phyloP scores from a whole-genome alignment of 2,797 vertebrate genomes.

The Siniperca obscura region DNA sequence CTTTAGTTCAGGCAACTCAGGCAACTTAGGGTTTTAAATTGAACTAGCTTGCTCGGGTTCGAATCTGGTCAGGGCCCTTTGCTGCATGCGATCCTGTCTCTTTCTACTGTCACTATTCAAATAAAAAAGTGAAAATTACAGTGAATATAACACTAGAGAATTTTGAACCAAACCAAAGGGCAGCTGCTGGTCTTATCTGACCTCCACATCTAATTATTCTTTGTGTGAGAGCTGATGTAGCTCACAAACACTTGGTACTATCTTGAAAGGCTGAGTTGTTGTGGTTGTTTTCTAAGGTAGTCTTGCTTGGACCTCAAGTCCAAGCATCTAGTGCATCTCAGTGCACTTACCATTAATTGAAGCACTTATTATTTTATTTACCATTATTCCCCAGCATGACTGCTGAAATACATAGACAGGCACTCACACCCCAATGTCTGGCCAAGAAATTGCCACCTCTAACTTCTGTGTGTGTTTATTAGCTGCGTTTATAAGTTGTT shows the following conservation, averaged over 20 bases:
- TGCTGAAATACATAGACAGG: slow-evolving; percentile 7
- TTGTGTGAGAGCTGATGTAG: not conserved
- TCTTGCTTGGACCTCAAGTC: not conserved
- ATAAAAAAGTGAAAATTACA: no score
- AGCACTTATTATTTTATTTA: not conserved
- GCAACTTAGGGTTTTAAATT: not conserved
- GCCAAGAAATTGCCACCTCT: not conserved
- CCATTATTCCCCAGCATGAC: slow-evolving; percentile 13
- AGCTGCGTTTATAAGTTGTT: not conserved
- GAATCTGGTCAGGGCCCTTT: no score
- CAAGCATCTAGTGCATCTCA: no score
- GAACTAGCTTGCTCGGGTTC: not conserved
- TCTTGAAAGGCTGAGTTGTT: not conserved
- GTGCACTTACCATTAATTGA: not conserved
- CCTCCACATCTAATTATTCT: not conserved
- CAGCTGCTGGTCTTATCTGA: slow-evolving; percentile 2
- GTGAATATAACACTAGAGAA: not conserved
- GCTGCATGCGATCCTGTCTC: no score
- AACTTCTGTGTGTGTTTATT: slow-evolving; percentile 15
- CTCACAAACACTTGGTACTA: not conserved
- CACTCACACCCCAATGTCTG: not conserved
- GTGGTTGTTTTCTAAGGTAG: not conserved
- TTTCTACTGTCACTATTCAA: no score
- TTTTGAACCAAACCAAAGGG: not conserved
- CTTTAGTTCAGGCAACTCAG: not conserved